These are phyloP conservation scores for Athetis lepigone DNA, from an alignment of 2,888 invertebrate genomes.

Conservation along the genomic window DNA sequence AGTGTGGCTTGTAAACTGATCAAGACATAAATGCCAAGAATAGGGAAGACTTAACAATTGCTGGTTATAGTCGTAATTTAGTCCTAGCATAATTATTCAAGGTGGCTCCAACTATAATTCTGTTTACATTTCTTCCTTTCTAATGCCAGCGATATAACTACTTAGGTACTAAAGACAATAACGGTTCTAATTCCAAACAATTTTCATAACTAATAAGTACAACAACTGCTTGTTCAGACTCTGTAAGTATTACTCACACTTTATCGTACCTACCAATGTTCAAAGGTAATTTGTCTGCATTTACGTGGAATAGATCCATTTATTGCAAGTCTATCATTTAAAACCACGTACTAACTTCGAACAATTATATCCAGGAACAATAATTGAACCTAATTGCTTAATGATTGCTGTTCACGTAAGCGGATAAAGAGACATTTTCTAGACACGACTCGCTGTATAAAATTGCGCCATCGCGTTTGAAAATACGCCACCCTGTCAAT, in stretches of 20 bases:
- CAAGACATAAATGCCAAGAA: slow-evolving; percentile 17
- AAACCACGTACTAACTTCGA: slow-evolving; percentile 62
- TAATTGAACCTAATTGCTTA: slow-evolving; percentile 85
- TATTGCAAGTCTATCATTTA: slow-evolving; percentile 73
- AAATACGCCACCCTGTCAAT: slow-evolving; percentile 72
- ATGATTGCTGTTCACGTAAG: slow-evolving; percentile 76
- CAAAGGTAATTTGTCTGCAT: slow-evolving; percentile 69
- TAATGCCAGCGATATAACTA: slow-evolving; percentile 30
- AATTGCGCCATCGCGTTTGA: slow-evolving; percentile 72
- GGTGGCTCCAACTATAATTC: slow-evolving; percentile 9
- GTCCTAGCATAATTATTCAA: neutral
- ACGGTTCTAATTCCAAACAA: slow-evolving; percentile 44
- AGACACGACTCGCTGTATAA: slow-evolving; percentile 71
- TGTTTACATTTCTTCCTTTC: slow-evolving; percentile 17
- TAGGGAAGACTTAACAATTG: neutral
- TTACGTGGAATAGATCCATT: slow-evolving; percentile 74
- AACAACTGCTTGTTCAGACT: slow-evolving; percentile 44
- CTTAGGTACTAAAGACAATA: slow-evolving; percentile 38
- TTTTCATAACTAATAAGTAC: slow-evolving; percentile 53
- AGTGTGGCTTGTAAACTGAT: slow-evolving; percentile 2
- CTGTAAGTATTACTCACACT: slow-evolving; percentile 42
- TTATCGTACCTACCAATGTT: slow-evolving; percentile 62
- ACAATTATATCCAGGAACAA: slow-evolving; percentile 80
- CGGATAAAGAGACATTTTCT: slow-evolving; percentile 74
- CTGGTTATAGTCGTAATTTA: neutral